Evolutionary conservation across 2,797 vertebrate genomes (phyloP).

Genomic region (Monodelphis domestica): DNA sequence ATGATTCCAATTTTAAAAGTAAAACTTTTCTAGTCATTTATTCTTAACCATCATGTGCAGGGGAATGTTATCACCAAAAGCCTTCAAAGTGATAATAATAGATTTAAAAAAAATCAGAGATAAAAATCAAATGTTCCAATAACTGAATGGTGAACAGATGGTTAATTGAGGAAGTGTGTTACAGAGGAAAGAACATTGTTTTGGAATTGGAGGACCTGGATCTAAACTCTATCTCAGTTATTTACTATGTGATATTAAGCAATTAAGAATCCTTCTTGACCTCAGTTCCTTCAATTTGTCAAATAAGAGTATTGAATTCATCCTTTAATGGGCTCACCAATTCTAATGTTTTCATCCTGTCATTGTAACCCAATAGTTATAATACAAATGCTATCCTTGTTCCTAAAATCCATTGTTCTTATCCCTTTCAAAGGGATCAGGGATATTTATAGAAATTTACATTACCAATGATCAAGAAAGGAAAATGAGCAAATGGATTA

Average conservation of each 20-base stretch:
- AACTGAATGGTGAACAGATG: neutral
- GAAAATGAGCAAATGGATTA: neutral
- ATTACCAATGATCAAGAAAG: neutral
- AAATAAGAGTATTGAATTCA: neutral
- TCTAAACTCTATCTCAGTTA: neutral
- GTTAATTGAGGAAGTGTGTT: neutral
- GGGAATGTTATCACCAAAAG: slow-evolving; percentile 26
- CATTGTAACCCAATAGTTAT: neutral
- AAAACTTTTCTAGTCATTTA: neutral
- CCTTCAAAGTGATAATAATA: neutral
- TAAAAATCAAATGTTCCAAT: neutral
- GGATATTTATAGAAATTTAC: neutral
- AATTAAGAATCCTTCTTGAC: neutral
- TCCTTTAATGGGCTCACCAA: neutral
- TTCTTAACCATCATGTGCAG: neutral
- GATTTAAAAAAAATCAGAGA: neutral
- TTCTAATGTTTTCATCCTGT: neutral
- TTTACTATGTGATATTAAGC: neutral
- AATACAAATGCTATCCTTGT: neutral
- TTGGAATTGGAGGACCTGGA: neutral
- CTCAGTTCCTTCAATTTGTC: neutral
- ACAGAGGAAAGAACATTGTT: neutral
- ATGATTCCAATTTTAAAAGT: neutral
- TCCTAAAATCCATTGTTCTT: neutral
- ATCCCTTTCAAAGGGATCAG: neutral